Evolutionary conservation across 2,888 invertebrate species (phyloP).

Genomic region (Apantesis nais): DNA sequence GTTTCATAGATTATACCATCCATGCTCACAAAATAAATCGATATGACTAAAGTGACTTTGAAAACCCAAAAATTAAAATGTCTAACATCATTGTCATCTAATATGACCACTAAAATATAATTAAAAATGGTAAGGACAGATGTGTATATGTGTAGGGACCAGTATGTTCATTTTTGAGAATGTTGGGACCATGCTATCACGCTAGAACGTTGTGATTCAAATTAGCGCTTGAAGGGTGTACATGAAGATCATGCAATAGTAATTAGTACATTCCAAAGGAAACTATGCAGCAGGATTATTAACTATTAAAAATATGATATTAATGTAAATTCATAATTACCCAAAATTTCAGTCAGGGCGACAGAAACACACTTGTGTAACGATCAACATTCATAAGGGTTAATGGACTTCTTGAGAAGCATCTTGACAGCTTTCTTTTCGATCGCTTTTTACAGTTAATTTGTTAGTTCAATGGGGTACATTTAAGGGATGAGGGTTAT

Average conservation of each 20-base stretch:
- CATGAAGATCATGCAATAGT: constrained; percentile 76
- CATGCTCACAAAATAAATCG: constrained; percentile 61
- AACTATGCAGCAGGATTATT: constrained; percentile 76
- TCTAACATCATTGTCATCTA: constrained; percentile 57
- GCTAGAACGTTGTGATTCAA: constrained; percentile 59
- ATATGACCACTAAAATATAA: constrained; percentile 51
- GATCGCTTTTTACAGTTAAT: constrained; percentile 50
- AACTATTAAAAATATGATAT: constrained; percentile 72
- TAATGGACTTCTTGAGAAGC: constrained; percentile 76
- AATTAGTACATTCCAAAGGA: constrained; percentile 83
- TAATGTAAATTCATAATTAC: constrained; percentile 83
- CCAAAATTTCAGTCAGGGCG: constrained; percentile 81
- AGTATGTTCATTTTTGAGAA: constrained; percentile 40
- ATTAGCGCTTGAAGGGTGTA: constrained; percentile 67
- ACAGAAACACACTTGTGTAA: constrained; percentile 80
- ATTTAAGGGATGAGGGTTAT: constrained; percentile 46
- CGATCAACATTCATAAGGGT: constrained; percentile 72
- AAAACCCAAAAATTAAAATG: constrained; percentile 41
- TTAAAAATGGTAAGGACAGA: constrained; percentile 43
- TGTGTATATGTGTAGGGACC: constrained; percentile 30
- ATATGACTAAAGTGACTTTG: constrained; percentile 47
- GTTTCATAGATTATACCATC: constrained; percentile 51
- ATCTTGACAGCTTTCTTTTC: constrained; percentile 84
- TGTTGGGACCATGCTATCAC: constrained; percentile 71
- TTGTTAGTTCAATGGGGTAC: constrained; percentile 46